These are phyloP conservation scores for zebrafish (Danio rerio) DNA, from an alignment of 2,113 vertebrate species.

Conservation along the genomic window DNA sequence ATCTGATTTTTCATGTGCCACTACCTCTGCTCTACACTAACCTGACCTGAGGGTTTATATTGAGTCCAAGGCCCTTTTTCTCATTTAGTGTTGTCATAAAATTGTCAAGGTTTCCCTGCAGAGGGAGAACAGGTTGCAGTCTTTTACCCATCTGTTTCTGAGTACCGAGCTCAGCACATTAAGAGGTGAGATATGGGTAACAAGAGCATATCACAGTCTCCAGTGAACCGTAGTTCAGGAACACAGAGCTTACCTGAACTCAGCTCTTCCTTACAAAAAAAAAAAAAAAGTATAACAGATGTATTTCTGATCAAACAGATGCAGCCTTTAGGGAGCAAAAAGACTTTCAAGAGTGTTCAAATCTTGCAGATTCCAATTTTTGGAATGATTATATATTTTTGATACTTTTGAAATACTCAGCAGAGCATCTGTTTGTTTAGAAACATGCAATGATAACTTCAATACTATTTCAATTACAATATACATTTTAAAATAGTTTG, in stretches of 20 bases:
- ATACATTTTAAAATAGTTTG: no score
- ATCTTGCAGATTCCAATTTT: no score
- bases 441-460: no score
- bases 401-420: no score
- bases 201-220: slow-evolving; percentile 28
- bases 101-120: slow-evolving; percentile 20
- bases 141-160: slow-evolving; percentile 32
- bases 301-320: neutral
- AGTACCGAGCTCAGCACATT: slow-evolving; percentile 30
- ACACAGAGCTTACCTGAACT: slow-evolving; percentile 13
- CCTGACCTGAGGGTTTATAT: slow-evolving; percentile 14
- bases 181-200: slow-evolving; percentile 39
- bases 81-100: slow-evolving; percentile 26
- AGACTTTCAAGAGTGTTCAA: neutral
- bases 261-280: neutral
- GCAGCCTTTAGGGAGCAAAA: neutral
- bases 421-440: no score
- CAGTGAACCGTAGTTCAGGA: slow-evolving; percentile 35
- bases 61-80: slow-evolving; percentile 8
- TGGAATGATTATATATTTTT: no score
- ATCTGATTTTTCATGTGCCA: slow-evolving; percentile 11
- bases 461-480: no score
- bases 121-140: slow-evolving; percentile 13
- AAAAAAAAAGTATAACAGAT: neutral
- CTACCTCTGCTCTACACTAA: slow-evolving; percentile 4